These are phyloP conservation scores for Melanotaenia maccullochi DNA, from an alignment of 2,797 vertebrate species.

Conservation along the genomic window DNA sequence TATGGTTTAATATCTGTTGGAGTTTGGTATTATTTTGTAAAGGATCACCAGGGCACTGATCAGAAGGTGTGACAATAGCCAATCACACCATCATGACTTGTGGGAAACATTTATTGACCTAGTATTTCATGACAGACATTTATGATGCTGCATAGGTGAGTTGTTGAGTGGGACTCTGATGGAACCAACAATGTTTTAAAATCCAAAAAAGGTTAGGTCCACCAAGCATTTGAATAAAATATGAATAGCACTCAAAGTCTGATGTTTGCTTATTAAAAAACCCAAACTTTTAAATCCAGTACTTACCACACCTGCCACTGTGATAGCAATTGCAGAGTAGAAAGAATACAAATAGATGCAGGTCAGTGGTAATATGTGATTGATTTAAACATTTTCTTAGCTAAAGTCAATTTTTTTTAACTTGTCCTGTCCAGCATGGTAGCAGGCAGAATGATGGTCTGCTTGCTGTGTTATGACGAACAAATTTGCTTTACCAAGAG, in stretches of 20 bases:
- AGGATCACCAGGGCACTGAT: neutral
- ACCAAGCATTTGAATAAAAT: neutral
- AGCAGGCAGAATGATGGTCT: too few relatives aligned
- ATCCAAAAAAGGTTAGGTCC: neutral
- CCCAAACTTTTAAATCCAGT: neutral
- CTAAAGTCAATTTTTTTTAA: neutral
- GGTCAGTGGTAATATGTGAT: constrained; percentile 4
- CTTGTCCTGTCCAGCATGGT: too few relatives aligned
- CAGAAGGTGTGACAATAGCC: neutral
- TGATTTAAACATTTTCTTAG: neutral
- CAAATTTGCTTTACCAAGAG: too few relatives aligned
- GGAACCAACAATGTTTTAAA: neutral
- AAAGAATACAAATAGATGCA: neutral
- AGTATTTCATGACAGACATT: neutral
- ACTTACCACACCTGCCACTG: neutral
- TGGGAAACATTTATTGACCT: neutral
- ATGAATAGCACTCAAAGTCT: neutral
- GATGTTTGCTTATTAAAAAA: neutral
- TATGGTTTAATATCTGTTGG: neutral
- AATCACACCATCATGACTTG: neutral
- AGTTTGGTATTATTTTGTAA: neutral
- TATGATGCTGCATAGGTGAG: too few relatives aligned
- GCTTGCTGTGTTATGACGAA: too few relatives aligned
- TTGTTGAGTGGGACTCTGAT: neutral
- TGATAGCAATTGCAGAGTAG: too few relatives aligned